Conservation (phyloP, 1,140 invertebrate genomes). For the Tetramorium parvispinum region DNA sequence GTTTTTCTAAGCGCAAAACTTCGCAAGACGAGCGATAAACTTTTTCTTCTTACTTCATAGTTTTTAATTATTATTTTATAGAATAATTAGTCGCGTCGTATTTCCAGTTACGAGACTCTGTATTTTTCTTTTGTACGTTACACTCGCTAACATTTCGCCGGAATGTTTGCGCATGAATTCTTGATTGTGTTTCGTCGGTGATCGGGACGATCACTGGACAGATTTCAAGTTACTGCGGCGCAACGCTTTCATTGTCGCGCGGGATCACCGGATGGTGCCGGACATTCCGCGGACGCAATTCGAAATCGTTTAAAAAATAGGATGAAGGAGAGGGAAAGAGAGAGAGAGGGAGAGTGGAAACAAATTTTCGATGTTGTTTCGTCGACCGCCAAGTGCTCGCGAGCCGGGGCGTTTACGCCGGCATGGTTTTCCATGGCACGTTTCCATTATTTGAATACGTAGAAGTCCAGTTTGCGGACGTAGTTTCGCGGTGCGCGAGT, state of each 20-base stretch:
- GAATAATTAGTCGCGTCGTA: background rate
- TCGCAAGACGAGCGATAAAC: background rate
- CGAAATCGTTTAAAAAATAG: constrained; percentile 44
- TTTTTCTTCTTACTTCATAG: background rate
- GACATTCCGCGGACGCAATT: constrained; percentile 42
- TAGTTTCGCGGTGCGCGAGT: constrained; percentile 12
- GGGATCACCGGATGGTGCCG: constrained; percentile 14
- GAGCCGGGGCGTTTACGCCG: constrained; percentile 19
- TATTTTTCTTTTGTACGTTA: background rate
- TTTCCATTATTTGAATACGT: constrained; percentile 49
- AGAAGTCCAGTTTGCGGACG: constrained; percentile 29
- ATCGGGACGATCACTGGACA: constrained; percentile 15
- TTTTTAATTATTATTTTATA: background rate
- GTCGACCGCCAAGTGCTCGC: constrained; percentile 32
- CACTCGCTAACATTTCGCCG: background rate
- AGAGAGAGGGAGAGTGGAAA: background rate
- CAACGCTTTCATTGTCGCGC: constrained; percentile 30
- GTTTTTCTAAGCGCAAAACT: background rate
- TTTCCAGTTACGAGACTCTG: background rate
- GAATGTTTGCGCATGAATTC: constrained; percentile 50
- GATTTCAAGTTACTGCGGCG: constrained; percentile 49
- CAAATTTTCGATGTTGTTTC: constrained; percentile 49
- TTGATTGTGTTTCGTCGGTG: constrained; percentile 27
- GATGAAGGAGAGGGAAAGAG: background rate
- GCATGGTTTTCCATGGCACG: constrained; percentile 3